phyloP scores from a whole-genome alignment of 1,140 invertebrate genomes.

The Aphidius ervi region DNA sequence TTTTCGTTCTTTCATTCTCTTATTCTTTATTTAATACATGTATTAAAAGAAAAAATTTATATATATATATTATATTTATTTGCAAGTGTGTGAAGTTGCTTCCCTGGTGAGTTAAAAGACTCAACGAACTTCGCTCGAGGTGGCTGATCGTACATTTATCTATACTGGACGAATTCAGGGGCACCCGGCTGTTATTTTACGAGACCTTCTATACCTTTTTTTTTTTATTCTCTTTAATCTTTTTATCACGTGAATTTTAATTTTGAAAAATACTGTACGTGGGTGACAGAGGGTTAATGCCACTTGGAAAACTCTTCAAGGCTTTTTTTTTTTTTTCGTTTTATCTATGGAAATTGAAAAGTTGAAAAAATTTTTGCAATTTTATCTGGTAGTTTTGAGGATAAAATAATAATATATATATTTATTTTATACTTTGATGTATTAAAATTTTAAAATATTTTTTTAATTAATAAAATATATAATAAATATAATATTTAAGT shows the following conservation, averaged over 20 bases:
- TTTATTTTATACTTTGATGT: too few relatives aligned
- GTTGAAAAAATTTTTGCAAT: too few relatives aligned
- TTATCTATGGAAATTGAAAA: neutral
- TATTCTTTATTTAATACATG: slow-evolving; percentile 9
- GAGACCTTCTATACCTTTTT: slow-evolving; percentile 10
- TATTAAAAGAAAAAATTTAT: neutral
- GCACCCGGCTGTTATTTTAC: slow-evolving; percentile 5
- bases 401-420: too few relatives aligned
- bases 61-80: too few relatives aligned
- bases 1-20: slow-evolving; percentile 23
- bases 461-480: too few relatives aligned
- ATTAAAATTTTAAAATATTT: too few relatives aligned
- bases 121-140: too few relatives aligned
- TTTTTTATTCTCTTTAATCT: slow-evolving; percentile 13
- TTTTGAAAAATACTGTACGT: slow-evolving; percentile 15
- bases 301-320: slow-evolving; percentile 14
- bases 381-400: too few relatives aligned
- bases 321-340: neutral
- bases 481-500: too few relatives aligned
- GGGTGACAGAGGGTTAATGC: slow-evolving; percentile 16
- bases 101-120: neutral
- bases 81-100: slow-evolving; percentile 7
- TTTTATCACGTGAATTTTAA: slow-evolving; percentile 18
- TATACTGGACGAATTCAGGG: slow-evolving; percentile 10
- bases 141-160: neutral